Conservation (phyloP, 2,888 invertebrate species). For the Caradrina clavipalpis region DNA sequence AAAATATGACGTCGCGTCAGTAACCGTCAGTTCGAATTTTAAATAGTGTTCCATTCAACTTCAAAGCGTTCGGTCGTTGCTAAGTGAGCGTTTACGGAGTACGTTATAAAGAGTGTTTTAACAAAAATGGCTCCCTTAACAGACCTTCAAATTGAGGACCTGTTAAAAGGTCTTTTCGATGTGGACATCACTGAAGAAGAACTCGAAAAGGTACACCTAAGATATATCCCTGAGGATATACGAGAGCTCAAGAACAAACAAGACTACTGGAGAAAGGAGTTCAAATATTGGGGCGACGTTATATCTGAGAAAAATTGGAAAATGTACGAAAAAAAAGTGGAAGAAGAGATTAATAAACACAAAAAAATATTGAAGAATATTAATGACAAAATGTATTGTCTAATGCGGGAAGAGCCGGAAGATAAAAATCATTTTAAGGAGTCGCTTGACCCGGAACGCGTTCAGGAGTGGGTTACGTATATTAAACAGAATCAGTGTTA, state of each 20-base stretch:
- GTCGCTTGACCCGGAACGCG: slow-evolving; percentile 10
- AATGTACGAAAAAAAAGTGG: slow-evolving; percentile 3
- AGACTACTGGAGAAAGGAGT: slow-evolving; percentile 11
- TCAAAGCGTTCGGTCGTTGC: background rate
- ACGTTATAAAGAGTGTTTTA: background rate
- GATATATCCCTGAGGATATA: slow-evolving; percentile 13
- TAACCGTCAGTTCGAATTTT: background rate
- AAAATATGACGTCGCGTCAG: background rate
- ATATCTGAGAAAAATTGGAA: slow-evolving; percentile 16
- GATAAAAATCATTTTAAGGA: background rate
- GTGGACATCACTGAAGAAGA: background rate
- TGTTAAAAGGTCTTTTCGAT: no score
- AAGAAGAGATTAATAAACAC: background rate
- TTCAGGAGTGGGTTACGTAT: background rate
- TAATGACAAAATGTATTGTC: background rate
- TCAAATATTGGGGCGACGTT: background rate
- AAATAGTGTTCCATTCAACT: background rate
- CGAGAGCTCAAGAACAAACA: background rate
- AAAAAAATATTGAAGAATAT: background rate
- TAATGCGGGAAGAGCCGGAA: background rate
- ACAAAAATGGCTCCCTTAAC: no score
- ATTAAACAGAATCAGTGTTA: background rate
- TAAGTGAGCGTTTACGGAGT: background rate
- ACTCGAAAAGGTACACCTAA: background rate
- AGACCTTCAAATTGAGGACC: accelerated